Base-by-base conservation (phyloP, 1,140 invertebrate genomes). In the Saccostrea echinata region DNA sequence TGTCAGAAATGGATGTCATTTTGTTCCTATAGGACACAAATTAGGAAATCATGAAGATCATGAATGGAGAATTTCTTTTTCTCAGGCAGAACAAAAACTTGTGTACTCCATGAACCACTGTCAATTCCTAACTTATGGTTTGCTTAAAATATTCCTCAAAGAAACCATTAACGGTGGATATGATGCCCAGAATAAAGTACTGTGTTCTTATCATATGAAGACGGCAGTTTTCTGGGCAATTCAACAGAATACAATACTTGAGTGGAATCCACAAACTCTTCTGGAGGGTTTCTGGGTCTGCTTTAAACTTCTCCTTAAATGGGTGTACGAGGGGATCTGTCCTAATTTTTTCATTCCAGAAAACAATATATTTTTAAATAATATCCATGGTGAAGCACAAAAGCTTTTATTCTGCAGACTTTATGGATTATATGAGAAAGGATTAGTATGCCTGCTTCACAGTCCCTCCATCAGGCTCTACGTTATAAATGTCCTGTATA, bases 251-350 rank as follows among this genome's bases (percentile, higher is more conserved):
- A 13, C 51, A 0, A 0, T 30, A 8, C 18, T 4, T 24, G 3
- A 55, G 1, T 88, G 86, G 86, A 21, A 8, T 33, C 82, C 61
- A 76, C 18, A 71, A 97, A 96, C 99, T 98, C 13, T 88, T 4
- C 27, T 84, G 2, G 18, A 84, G 12, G 76, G 82, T 24, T 84
- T 84, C 12, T 84, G 82, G 86, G 12, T 27, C 33, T 88, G 86
- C 27, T 84, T 88, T 55, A 51, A 84, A 33, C 43, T 51, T 24
- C 12, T 88, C 0, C 30, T 76, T 16, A 21, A n/a, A 27, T 88
- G 86, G 82, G 52, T 84, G 30, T n/a, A 55, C 12, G 27, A 51
- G 16, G 83, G 64, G 43, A 55, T 84, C 55, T 80, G 64, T 51
- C 85, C 85, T 0, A 80, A 86, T 71, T 86, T 80, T 24, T 86